Conservation (phyloP, 2,113 vertebrate species). For the Hipposideros armiger region DNA sequence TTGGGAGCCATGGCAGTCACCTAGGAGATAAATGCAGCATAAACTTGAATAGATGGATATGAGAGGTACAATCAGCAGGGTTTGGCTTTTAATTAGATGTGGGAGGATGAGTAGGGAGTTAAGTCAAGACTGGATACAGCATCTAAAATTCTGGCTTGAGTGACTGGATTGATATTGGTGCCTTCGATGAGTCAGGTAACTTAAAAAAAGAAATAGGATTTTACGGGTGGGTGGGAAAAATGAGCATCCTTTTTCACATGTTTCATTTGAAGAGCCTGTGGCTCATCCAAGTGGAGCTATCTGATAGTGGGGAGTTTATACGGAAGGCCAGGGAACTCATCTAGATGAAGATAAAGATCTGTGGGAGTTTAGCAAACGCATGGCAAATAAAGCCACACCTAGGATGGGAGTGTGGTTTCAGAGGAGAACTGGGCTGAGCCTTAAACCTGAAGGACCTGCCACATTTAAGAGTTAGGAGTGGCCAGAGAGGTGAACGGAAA, state of each 20-base stretch:
- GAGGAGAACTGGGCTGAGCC: background rate
- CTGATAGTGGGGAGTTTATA: background rate
- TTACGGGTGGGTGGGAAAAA: background rate
- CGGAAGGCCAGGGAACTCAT: background rate
- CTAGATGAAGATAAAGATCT: background rate
- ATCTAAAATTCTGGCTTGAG: background rate
- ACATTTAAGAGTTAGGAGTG: background rate
- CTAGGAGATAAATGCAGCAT: background rate
- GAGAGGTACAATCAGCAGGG: background rate
- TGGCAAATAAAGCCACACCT: background rate
- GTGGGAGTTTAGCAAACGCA: background rate
- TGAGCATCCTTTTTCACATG: background rate
- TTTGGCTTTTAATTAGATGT: background rate
- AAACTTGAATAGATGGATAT: background rate
- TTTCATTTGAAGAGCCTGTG: conserved; percentile 22
- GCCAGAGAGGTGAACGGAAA: conserved; percentile 16
- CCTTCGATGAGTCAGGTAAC: background rate
- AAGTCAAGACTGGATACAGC: background rate
- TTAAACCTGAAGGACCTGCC: background rate
- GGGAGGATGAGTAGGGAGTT: background rate
- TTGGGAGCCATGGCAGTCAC: background rate
- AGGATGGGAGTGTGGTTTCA: background rate
- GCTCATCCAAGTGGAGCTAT: background rate
- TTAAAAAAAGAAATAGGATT: background rate
- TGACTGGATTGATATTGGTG: background rate